Base-by-base conservation (phyloP, 2,888 invertebrate species). In the Aphodius granarius region DNA sequence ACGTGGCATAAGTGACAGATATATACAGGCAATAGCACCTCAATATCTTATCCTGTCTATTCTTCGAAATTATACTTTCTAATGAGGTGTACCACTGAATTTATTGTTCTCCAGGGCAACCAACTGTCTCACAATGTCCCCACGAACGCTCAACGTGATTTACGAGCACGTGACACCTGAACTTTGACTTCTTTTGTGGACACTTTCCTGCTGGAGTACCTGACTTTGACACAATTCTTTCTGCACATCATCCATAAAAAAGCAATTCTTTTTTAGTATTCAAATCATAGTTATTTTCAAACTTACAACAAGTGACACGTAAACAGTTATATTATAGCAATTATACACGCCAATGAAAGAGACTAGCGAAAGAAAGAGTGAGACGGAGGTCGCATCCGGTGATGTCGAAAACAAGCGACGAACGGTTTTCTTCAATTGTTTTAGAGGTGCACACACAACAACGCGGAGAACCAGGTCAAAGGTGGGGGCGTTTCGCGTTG, bases 401-500 rank as follows among this genome's bases (percentile, higher is more conserved):
- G 19, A 18, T 66, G 15, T 66, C 18, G 20, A 68, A 68, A 68
- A 68, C 20, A 68, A 68, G 21, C 68, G 20, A 20, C 68, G n/a
- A 20, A 19, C 68, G 20, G 20, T 43, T 43, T 43, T 43, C 68
- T 9, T 65, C 68, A 22, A 68, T 68, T 68, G 68, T 68, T 20
- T 22, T 68, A 16, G 65, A 21, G 20, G 21, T 68, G 20, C 68
- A 19, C 3, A 13, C 63, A 13, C 9, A n/a, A n/a, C n/a, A 16
- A 16, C 20, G 20, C 19, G 20, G 68, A 22, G 21, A 68, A 68
- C 68, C 68, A 66, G 73, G 73, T 73, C 73, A 66, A 6, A 43
- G 43, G 43, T 9, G 43, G 43, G 9, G 43, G 43, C 43, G 43
- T 6, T 43, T 43, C 43, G 13, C 43, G 66, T 73, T 73, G 73